phyloP scores from a whole-genome alignment of 1,140 invertebrate species.

The Heliconius hewitsoni region DNA sequence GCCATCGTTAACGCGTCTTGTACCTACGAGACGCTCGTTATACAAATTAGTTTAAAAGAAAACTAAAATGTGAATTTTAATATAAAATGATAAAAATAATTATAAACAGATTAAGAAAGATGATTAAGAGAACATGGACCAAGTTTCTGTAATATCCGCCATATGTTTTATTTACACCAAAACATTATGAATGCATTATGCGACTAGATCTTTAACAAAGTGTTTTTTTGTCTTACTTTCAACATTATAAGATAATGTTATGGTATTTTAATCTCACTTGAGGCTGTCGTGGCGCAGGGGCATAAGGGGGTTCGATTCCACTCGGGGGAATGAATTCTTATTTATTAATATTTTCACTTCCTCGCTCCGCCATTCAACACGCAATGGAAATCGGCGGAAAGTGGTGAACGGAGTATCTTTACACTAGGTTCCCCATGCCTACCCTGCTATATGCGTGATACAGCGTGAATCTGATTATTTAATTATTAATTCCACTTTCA shows the following conservation, averaged over 20 bases:
- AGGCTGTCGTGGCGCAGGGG: too few species aligned
- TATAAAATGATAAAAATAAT: neutral
- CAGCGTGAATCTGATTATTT: neutral
- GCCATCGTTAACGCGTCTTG: neutral
- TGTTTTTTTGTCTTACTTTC: neutral
- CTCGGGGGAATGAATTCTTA: too few species aligned
- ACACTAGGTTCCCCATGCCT: too few species aligned
- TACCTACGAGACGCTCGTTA: neutral
- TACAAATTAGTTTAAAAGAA: constrained; percentile 3
- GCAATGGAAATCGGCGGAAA: too few species aligned
- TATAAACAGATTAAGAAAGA: constrained; percentile 2
- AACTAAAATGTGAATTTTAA: neutral
- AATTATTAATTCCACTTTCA: neutral
- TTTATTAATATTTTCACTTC: too few species aligned
- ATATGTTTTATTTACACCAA: neutral
- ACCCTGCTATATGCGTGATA: too few species aligned
- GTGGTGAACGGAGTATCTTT: too few species aligned
- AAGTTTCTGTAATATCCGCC: neutral
- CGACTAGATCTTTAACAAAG: neutral
- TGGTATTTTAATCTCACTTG: neutral
- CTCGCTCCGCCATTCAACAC: too few species aligned
- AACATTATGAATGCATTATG: neutral
- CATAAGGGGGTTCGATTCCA: too few species aligned
- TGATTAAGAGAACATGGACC: neutral
- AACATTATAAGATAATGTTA: neutral